A percentile compares a stretch with the other conserved stretches of the same genome.
phyloP scores from a whole-genome alignment of 2,888 invertebrate species.

The Phortica magna region DNA sequence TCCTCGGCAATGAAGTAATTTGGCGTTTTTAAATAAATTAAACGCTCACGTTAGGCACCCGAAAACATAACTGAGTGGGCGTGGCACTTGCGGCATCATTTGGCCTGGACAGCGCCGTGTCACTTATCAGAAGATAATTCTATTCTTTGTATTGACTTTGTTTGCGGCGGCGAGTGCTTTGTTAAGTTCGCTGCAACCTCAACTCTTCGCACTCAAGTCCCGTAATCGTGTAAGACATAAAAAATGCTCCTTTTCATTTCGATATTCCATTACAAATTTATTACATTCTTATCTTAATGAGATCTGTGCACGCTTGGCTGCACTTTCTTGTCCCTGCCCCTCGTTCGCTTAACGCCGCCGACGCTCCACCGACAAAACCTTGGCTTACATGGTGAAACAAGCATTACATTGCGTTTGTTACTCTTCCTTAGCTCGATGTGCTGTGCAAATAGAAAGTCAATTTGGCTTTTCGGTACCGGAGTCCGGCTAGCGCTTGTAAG shows the following conservation, averaged over 20 bases:
- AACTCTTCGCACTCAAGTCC: not conserved
- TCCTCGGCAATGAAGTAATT: not conserved
- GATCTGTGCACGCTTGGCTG: conserved; percentile 14
- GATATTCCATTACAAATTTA: conserved; percentile 16
- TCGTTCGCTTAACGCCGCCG: not conserved
- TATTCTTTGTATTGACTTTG: not conserved
- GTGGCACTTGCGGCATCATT: too few relatives aligned
- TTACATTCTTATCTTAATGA: conserved; percentile 24
- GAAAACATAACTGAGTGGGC: not conserved
- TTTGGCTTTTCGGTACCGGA: not conserved
- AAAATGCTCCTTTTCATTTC: conserved; percentile 7
- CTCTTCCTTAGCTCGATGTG: not conserved
- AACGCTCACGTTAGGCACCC: not conserved
- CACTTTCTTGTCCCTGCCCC: not conserved
- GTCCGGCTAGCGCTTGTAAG: not conserved
- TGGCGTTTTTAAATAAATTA: conserved; percentile 9
- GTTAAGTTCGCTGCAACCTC: not conserved
- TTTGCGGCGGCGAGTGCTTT: not conserved
- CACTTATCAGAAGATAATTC: not conserved
- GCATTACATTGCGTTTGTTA: conserved; percentile 10
- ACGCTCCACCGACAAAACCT: not conserved
- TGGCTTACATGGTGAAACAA: not conserved
- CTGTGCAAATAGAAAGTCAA: not conserved
- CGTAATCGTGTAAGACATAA: conserved; percentile 3
- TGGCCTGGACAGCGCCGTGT: not conserved